Conservation (phyloP, 2,888 invertebrate genomes). For the Ophion ellenae region DNA sequence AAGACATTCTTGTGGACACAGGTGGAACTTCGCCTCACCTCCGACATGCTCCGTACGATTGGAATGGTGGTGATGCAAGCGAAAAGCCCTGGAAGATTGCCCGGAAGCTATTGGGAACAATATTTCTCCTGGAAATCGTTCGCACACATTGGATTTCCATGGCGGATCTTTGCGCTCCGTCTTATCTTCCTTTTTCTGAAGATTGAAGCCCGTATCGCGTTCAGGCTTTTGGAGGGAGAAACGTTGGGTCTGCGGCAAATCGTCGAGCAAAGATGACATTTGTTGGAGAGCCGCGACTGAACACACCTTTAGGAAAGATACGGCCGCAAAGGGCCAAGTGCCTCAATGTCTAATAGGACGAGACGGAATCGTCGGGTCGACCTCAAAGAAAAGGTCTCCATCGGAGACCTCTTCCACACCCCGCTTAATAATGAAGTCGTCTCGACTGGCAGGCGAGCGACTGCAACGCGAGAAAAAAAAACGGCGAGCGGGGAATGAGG, state of each 20-base stretch:
- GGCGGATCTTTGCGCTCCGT: slow-evolving; percentile 20
- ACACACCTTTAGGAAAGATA: slow-evolving; percentile 19
- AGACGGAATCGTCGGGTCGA: slow-evolving; percentile 30
- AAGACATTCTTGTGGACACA: slow-evolving; percentile 58
- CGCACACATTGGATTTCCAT: slow-evolving; percentile 38
- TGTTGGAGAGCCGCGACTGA: slow-evolving; percentile 26
- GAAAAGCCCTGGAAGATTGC: slow-evolving; percentile 5
- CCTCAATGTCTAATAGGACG: slow-evolving; percentile 27
- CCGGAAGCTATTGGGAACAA: slow-evolving; percentile 44
- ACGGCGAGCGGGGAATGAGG: slow-evolving; percentile 16
- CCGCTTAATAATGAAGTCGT: slow-evolving; percentile 63
- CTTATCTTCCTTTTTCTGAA: slow-evolving; percentile 29
- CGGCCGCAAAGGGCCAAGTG: slow-evolving; percentile 45
- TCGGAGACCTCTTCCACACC: slow-evolving; percentile 8
- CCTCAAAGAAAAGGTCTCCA: slow-evolving; percentile 57
- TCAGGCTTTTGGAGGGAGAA: neutral
- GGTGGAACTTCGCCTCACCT: slow-evolving; percentile 56
- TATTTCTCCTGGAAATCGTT: slow-evolving; percentile 36
- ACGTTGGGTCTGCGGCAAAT: neutral
- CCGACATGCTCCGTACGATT: neutral
- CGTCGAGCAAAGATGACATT: slow-evolving; percentile 48
- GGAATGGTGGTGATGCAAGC: slow-evolving; percentile 12
- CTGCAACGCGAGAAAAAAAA: slow-evolving; percentile 31
- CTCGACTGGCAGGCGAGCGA: slow-evolving; percentile 47
- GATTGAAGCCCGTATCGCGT: slow-evolving; percentile 12